Evolutionary conservation across 2,113 vertebrate species (phyloP), one percentile per base, ranked within the genome.

Genomic region (Tamias sibiricus): DNA sequence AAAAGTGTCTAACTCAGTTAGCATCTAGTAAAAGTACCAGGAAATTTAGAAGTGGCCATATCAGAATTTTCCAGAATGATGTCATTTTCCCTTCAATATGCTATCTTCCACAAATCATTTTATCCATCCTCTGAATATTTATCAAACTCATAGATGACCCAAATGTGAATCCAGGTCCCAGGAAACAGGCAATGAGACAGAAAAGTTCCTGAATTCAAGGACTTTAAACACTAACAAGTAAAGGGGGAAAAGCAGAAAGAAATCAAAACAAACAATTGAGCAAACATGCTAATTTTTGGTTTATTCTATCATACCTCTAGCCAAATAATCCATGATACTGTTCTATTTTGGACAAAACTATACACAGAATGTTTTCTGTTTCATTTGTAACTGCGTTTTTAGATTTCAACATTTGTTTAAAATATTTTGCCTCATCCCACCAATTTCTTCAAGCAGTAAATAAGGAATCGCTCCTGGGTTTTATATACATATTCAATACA

Each of bases 21-120:
- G 47, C 28, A 87, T 54, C 83, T 37, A 90, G 66, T 59, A 74
- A 79, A 91, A 87, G 35, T 79, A 42, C 75, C 44, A 90, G 84
- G 42, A 37, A 88, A 49, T 71, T 42, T 52, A 71, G 30, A 91
- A 68, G 62, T 42, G 32, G 16, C 52, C 69, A 26, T 47, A 40
- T 54, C 52, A 82, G 40, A 91, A 91, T 74, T 88, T 95, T 96
- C 76, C 77, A 82, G 22, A 91, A 62, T 81, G 69, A 22, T 49
- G n/a, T 82, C 32, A 82, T 71, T 82, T 76, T 80, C 32, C 42
- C n/a, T 37, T 64, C 76, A n/a, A 22, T 32, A 74, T 59, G 37
- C 1, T 47, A 72, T 59, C 76, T 83, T 94, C 87, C 37, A 84
- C 14, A 90, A 57, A 91, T 16, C 16, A 0, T 37, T 96, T 62